Evolutionary conservation across 2,113 vertebrate species (phyloP), one percentile per base, ranked within the genome.

Genomic region (Cnemophilus loriae): DNA sequence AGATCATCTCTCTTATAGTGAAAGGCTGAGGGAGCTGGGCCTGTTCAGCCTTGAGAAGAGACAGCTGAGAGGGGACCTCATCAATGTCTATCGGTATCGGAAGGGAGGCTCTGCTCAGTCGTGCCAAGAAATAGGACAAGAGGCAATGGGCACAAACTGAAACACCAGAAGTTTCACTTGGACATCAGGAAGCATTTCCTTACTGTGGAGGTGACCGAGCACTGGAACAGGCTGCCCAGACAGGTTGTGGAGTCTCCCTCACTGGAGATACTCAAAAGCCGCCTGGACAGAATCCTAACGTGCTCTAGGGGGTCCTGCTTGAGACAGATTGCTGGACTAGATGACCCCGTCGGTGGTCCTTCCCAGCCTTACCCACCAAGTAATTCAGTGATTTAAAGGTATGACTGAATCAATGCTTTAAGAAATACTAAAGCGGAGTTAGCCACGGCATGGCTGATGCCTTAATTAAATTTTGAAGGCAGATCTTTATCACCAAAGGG

Each of bases 1-100:
- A n/a, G 11, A 37, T 15, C 9, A 27, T 16, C 19, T n/a, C 7
- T 30, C n/a, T 55, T 27, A 19, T 0, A 2, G 4, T 1, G 8
- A 83, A 61, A 69, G 17, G 26, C 24, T 47, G n/a, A 76, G 61
- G 13, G 30, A 61, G 16, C 6, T 42, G 17, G 21, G 17, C 11
- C 26, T 76, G 24, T 33, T 42, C 49, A 55, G 30, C 35, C 35
- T 49, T 1, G 0, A 69, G 20, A 68, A 68, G 24, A 55, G 55
- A 49, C 5, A 18, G 4, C 30, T 46, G 30, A 90, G n/a, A 60
- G 26, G 5, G 15, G 15, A 28, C 5, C 8, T 42, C 9, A 69
- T 20, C 47, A 32, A 8, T 35, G 11, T 27, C 39, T 26, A 5
- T 26, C 8, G 35, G 21, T 19, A 16, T 42, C 35, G 42, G 39